These are phyloP conservation scores for Eptesicus fuscus DNA, from an alignment of 2,113 vertebrate genomes.

Conservation along the genomic window DNA sequence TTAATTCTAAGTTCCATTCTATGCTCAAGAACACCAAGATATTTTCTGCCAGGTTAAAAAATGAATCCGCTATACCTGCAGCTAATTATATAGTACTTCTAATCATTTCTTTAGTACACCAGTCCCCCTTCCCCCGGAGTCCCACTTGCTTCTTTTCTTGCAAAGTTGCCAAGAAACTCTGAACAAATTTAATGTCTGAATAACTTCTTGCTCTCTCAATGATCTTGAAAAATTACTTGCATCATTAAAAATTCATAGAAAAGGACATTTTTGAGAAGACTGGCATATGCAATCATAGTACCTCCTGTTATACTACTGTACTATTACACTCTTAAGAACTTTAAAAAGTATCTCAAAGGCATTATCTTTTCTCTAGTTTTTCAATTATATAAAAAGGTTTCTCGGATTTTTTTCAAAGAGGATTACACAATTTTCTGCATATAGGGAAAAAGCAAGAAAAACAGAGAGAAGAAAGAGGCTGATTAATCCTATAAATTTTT, in stretches of 20 bases:
- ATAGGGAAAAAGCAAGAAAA: not conserved
- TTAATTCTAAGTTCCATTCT: not conserved
- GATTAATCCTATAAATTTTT: not conserved
- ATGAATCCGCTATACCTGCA: slow-evolving; percentile 23
- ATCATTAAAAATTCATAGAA: slow-evolving; percentile 87
- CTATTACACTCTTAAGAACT: slow-evolving; percentile 52
- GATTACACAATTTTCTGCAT: not conserved
- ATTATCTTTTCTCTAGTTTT: slow-evolving; percentile 22
- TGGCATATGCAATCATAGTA: slow-evolving; percentile 80
- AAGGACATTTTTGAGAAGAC: slow-evolving; percentile 82
- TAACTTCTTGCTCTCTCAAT: slow-evolving; percentile 82
- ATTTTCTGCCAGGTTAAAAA: slow-evolving; percentile 63
- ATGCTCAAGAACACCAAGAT: slow-evolving; percentile 57
- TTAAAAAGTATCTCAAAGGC: not conserved
- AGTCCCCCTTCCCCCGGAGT: slow-evolving; percentile 51
- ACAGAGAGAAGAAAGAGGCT: not conserved
- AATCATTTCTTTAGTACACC: slow-evolving; percentile 50
- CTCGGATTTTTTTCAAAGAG: not conserved
- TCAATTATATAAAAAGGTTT: not conserved
- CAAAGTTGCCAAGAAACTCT: slow-evolving; percentile 83
- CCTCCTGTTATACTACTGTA: slow-evolving; percentile 79
- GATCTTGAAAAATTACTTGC: slow-evolving; percentile 86
- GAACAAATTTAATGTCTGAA: slow-evolving; percentile 86
- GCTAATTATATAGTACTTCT: slow-evolving; percentile 51
- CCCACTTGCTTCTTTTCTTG: slow-evolving; percentile 76